Conservation (phyloP, 2,797 vertebrate genomes). For the Prionace glauca region DNA sequence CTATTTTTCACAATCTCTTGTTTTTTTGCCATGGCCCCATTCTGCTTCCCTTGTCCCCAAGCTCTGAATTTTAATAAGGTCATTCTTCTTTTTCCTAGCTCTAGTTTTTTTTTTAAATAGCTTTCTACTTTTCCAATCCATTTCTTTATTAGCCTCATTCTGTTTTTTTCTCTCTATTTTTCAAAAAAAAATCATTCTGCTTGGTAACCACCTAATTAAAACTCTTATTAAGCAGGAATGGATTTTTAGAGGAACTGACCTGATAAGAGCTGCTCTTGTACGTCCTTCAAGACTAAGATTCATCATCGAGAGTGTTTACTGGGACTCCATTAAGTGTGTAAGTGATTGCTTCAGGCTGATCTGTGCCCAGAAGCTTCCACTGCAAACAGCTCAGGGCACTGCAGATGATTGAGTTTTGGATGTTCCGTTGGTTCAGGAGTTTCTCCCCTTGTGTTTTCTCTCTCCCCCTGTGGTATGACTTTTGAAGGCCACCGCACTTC, state of each 20-base stretch:
- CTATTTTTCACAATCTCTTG: not conserved
- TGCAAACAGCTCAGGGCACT: not conserved
- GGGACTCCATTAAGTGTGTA: not conserved
- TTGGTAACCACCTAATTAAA: not conserved
- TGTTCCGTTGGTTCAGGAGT: not conserved
- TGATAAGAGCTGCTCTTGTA: not conserved
- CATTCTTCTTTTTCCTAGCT: not conserved
- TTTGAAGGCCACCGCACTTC: not conserved
- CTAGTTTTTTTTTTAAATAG: not conserved
- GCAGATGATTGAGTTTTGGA: not conserved
- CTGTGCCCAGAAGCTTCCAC: not conserved
- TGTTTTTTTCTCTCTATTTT: not conserved
- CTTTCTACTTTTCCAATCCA: not conserved
- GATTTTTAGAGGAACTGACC: not conserved
- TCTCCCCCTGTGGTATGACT: not conserved
- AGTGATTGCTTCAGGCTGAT: not conserved
- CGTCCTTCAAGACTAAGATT: not conserved
- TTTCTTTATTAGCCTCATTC: not conserved
- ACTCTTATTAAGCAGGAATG: not conserved
- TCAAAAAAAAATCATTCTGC: not conserved
- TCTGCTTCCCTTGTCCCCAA: not conserved
- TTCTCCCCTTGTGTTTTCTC: not conserved
- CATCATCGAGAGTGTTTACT: not conserved
- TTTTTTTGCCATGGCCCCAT: not conserved
- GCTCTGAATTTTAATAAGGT: not conserved